Evolutionary conservation across 2,113 vertebrate species (phyloP).

Genomic region (Sclerurus mexicanus): DNA sequence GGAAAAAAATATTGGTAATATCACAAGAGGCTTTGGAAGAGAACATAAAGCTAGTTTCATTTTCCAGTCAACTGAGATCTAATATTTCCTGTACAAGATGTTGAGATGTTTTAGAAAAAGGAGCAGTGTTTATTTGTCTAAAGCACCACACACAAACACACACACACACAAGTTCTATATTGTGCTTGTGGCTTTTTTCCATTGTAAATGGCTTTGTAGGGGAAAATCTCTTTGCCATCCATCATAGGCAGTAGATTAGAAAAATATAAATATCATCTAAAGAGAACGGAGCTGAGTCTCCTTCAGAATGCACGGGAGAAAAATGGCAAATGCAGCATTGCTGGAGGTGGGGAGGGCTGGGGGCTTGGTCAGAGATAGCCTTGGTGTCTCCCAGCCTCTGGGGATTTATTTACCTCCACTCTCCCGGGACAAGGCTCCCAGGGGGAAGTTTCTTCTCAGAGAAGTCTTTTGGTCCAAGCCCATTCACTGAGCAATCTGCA

Average conservation of each 20-base stretch:
- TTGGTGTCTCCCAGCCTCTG: neutral
- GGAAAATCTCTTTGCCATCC: constrained; percentile 23
- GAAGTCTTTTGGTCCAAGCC: neutral
- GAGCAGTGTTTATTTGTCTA: constrained; percentile 38
- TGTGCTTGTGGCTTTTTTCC: constrained; percentile 32
- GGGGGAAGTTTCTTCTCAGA: neutral
- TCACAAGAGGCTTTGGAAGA: constrained; percentile 44
- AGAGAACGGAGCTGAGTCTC: neutral
- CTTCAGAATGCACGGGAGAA: neutral
- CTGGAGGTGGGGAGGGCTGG: neutral
- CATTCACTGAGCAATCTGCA: neutral
- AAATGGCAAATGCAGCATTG: neutral
- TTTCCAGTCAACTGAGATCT: constrained; percentile 28
- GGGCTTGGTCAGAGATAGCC: neutral
- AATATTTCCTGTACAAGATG: constrained; percentile 44
- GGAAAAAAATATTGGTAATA: constrained; percentile 28
- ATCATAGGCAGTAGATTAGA: constrained; percentile 12
- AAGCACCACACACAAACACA: neutral
- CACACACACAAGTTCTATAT: neutral
- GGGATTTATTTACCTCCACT: neutral
- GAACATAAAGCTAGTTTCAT: constrained; percentile 49
- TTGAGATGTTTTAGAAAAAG: constrained; percentile 7
- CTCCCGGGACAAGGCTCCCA: neutral
- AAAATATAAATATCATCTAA: constrained; percentile 46
- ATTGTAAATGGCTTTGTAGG: constrained; percentile 45